These are phyloP conservation scores for Siniperca knerii DNA, from an alignment of 2,113 vertebrate species.

Conservation along the genomic window DNA sequence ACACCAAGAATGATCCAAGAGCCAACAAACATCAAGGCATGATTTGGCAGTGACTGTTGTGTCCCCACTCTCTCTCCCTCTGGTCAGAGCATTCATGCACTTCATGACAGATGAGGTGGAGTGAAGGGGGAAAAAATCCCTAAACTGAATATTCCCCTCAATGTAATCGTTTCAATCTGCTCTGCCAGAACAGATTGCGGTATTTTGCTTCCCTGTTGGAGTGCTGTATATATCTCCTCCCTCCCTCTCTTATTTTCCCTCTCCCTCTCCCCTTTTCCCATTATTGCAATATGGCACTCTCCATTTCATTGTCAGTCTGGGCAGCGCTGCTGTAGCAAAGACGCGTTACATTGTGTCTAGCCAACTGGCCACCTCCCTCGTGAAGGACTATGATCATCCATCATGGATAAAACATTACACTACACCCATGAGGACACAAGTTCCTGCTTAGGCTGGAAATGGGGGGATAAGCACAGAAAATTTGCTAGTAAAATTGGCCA, in stretches of 20 bases:
- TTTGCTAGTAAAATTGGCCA: constrained; percentile 45
- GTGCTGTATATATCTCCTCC: constrained; percentile 56
- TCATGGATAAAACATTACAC: constrained; percentile 71
- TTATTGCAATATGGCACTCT: constrained; percentile 67
- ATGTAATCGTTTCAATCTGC: constrained; percentile 79
- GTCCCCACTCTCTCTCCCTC: constrained; percentile 20
- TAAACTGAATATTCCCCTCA: constrained; percentile 72
- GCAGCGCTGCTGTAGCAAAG: constrained; percentile 23
- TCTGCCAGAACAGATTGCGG: constrained; percentile 78
- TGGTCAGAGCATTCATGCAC: constrained; percentile 53
- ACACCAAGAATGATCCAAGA: constrained; percentile 40
- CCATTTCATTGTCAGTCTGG: constrained; percentile 71
- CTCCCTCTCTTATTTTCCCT: constrained; percentile 34
- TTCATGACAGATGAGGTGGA: constrained; percentile 63
- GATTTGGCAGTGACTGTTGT: constrained; percentile 19
- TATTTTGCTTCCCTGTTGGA: constrained; percentile 74
- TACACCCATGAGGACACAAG: constrained; percentile 35
- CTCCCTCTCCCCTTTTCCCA: constrained; percentile 47
- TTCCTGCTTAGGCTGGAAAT: constrained; percentile 43
- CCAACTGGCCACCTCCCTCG: constrained; percentile 45
- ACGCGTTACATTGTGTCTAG: constrained; percentile 31
- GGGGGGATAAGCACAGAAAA: constrained; percentile 45
- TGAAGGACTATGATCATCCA: constrained; percentile 53
- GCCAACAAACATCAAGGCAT: constrained; percentile 15
- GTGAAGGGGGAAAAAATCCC: constrained; percentile 6